A percentile compares a stretch with the other conserved stretches of the same genome.
These are phyloP conservation scores for Ceratosolen solmsi DNA, from an alignment of 1,140 invertebrate species.

Conservation along the genomic window DNA sequence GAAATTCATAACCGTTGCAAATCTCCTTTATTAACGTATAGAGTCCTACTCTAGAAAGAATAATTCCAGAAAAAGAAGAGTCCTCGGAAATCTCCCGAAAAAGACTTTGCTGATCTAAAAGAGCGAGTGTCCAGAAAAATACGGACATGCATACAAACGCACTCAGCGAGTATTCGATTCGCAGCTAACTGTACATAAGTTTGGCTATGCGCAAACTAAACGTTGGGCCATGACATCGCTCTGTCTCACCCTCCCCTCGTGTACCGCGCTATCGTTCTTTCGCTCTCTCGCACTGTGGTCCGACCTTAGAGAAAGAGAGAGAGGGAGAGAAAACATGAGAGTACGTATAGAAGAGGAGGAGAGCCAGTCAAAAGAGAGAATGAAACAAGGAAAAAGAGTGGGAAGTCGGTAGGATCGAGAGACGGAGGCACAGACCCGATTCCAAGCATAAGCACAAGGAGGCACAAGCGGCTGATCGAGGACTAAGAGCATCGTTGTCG, in stretches of 20 bases:
- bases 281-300: neutral
- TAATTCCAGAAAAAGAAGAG: slow-evolving; percentile 50
- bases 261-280: neutral
- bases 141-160: slow-evolving; percentile 8
- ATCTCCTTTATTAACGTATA: neutral
- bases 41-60: neutral
- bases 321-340: slow-evolving; percentile 42
- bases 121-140: slow-evolving; percentile 41
- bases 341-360: slow-evolving; percentile 43
- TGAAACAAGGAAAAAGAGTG: slow-evolving; percentile 50
- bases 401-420: slow-evolving; percentile 51
- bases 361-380: slow-evolving; percentile 31
- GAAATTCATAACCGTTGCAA: neutral
- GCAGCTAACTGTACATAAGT: slow-evolving; percentile 70
- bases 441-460: slow-evolving; percentile 3
- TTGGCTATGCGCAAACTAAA: slow-evolving; percentile 70
- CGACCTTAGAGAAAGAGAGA: slow-evolving; percentile 41
- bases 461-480: neutral
- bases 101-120: slow-evolving; percentile 7
- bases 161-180: slow-evolving; percentile 59
- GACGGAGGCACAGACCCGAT: slow-evolving; percentile 39
- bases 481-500: slow-evolving; percentile 12
- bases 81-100: slow-evolving; percentile 34
- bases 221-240: slow-evolving; percentile 56
- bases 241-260: neutral